Evolutionary conservation across 1,140 invertebrate genomes (phyloP), one percentile per base, ranked within the genome.

Genomic region (Brachionus manjavacas): DNA sequence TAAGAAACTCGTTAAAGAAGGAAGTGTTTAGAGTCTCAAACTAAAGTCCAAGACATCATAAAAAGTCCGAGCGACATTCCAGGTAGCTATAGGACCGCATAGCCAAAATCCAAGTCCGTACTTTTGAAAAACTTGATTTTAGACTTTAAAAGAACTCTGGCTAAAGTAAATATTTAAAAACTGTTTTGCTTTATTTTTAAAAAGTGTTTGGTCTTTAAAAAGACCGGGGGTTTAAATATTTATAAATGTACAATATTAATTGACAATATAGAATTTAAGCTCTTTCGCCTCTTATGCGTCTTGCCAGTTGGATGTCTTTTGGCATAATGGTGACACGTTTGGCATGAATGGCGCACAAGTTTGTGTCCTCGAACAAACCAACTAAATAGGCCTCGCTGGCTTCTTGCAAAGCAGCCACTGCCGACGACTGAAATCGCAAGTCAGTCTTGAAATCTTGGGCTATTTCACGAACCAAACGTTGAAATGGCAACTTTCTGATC

Each of bases 311-410:
- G 87, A 97, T 96, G 88, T 96, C 95, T 91, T 96, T 96, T 80
- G 95, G 95, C 95, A 96, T 96, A 88, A 97, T 96, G 86, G 95
- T 96, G 43, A 97, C 95, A 87, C 95, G 93, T 89, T 96, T 96
- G 85, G 95, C 95, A 88, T 96, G 95, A 89, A 96, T 96, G 85
- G 95, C 95, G 90, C 95, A 96, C 92, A 96, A 92, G 90, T 96
- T 96, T 85, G 95, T 95, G 90, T 96, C 94, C 92, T 96, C 95
- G 91, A 88, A 96, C 11, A 96, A 91, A 86, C 94, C 94, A 11
- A 95, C 94, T 84, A 95, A 88, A 87, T 95, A 95, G 28, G 95
- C 94, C 88, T 96, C 95, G 86, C 93, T 46, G 11, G 43, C 43
- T 46, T 46, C 94, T 92, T 86, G 87, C 2, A 89, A 85, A 55